phyloP scores from a whole-genome alignment of 2,113 vertebrate genomes.

The Chloebia gouldiae region DNA sequence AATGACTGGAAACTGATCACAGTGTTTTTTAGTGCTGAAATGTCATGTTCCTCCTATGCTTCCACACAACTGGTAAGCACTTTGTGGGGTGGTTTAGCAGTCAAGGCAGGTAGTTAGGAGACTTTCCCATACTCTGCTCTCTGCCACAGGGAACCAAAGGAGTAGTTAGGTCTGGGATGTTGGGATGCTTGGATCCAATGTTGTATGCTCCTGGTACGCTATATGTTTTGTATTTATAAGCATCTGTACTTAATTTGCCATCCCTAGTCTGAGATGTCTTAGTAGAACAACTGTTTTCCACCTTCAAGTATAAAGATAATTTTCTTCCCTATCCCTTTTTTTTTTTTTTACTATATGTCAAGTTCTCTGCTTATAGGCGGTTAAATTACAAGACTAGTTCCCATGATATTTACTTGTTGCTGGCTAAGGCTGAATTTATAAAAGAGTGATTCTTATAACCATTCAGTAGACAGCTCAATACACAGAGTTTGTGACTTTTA shows the following conservation, averaged over 20 bases:
- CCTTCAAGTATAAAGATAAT: background rate
- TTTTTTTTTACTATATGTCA: background rate
- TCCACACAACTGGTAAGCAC: constrained; percentile 41
- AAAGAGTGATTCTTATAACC: background rate
- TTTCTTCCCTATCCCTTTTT: background rate
- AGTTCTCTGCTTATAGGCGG: background rate
- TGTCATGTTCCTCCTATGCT: constrained; percentile 75
- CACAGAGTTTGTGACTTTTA: background rate
- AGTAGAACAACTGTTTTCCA: background rate
- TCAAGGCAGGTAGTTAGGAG: background rate
- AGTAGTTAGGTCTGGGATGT: background rate
- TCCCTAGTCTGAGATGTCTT: background rate
- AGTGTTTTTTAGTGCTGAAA: constrained; percentile 85
- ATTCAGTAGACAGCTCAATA: background rate
- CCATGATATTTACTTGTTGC: background rate
- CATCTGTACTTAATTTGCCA: background rate
- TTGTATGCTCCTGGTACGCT: background rate
- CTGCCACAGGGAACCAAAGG: background rate
- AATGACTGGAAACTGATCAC: constrained; percentile 94
- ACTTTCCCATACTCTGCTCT: background rate
- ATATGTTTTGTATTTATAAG: background rate
- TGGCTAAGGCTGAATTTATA: background rate
- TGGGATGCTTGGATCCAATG: background rate
- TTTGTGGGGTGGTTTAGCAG: background rate
- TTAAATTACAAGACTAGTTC: background rate